Evolutionary conservation across 2,888 invertebrate species (phyloP), one percentile per base, ranked within the genome.

Genomic region (Chrysomela aeneicollis): DNA sequence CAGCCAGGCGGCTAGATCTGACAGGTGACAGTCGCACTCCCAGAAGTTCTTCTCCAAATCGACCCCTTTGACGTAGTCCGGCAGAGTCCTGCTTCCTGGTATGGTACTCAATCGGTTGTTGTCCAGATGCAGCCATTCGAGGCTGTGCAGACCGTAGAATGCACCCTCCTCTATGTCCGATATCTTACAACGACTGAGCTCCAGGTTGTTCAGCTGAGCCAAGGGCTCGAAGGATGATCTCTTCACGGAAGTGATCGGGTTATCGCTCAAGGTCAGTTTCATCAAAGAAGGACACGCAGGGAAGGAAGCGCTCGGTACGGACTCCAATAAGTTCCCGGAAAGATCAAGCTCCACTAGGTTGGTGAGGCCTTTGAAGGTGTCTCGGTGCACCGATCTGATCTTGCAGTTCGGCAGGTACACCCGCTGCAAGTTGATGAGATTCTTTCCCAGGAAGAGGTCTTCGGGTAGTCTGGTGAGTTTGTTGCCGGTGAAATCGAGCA

Each of bases 311-410:
- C 91, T 89, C 42, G 95, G 95, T 73, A 95, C 87, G 63, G 87
- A 86, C 64, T 90, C 89, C 74, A 96, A 84, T 69, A 90, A 87
- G 83, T 96, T 96, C 77, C 90, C 89, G 51, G 93, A 92, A 57
- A 96, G 84, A 84, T 96, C 95, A 75, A 96, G 85, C 82, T 96
- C 95, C 17, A 96, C 93, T 53, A 96, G 86, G 81, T 95, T 95
- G 30, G 92, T 91, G 64, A 95, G 85, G 12, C 94, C 94, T 67
- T 89, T 89, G 82, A 96, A 95, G 19, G 95, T 92, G 73, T 90
- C 88, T 74, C 89, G 89, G 76, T 94, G 92, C 76, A 96, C 90
- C 76, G 88, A 88, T 74, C 88, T 89, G 74, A 96, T 86, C 73
- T 89, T 88, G 79, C 95, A 95, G 76, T 90, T 87, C 60, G 92